Evolutionary conservation across 2,888 invertebrate species (phyloP).

Genomic region (Calliopum simillimum): DNA sequence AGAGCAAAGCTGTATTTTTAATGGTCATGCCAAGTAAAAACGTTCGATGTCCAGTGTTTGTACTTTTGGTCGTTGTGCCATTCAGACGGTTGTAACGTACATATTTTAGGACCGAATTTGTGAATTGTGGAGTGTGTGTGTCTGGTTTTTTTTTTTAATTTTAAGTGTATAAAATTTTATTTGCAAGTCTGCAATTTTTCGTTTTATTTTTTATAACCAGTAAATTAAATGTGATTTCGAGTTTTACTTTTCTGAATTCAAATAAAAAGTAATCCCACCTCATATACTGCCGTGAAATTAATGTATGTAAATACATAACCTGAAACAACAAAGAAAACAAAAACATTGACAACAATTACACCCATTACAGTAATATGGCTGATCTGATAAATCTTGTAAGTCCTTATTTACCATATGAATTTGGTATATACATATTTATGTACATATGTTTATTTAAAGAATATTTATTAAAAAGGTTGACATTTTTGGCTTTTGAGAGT

Average conservation of each 20-base stretch:
- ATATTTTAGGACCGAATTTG: not conserved
- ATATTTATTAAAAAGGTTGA: conserved; percentile 3
- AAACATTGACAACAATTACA: no score
- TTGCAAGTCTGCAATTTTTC: no score
- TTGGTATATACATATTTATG: conserved; percentile 5
- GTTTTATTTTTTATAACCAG: no score
- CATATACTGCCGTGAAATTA: not conserved
- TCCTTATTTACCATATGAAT: conserved; percentile 40
- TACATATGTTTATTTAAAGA: no score
- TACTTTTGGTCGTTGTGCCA: conserved; percentile 5
- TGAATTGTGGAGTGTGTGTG: conserved; percentile 5
- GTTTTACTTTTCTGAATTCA: no score
- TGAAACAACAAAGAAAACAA: not conserved
- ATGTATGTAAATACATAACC: not conserved
- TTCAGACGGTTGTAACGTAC: conserved; percentile 3
- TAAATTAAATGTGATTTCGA: no score
- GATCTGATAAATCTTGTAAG: conserved; percentile 53
- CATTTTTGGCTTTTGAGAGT: conserved; percentile 29
- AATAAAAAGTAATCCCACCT: not conserved
- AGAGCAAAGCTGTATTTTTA: no score
- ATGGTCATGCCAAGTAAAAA: no score
- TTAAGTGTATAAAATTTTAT: no score
- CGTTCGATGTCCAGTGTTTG: not conserved
- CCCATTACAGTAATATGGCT: not conserved
- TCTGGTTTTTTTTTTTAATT: not conserved